Conservation (phyloP, 2,113 vertebrate species). For the Phycodurus eques region DNA sequence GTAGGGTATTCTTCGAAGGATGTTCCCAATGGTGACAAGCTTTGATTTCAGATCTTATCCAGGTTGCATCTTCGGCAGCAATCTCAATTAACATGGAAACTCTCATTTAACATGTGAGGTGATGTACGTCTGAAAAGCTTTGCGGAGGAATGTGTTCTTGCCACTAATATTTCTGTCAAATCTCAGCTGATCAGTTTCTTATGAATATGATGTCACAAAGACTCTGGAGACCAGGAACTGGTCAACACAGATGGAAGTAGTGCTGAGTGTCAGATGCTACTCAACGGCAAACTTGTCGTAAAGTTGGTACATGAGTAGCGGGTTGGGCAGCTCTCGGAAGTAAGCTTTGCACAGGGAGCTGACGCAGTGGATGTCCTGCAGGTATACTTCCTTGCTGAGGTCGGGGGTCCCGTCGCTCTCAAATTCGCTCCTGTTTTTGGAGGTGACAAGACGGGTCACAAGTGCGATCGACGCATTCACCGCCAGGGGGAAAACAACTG, state of each 20-base stretch:
- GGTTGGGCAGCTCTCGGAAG: slow-evolving; percentile 92
- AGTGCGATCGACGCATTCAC: not conserved
- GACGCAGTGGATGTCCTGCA: slow-evolving; percentile 95
- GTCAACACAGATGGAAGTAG: not conserved
- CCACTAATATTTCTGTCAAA: not conserved
- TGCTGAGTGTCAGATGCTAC: not conserved
- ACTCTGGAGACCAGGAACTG: not conserved
- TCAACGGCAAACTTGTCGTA: slow-evolving; percentile 91
- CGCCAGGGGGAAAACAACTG: not conserved
- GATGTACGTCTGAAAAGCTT: no score
- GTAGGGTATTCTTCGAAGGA: no score
- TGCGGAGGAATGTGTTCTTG: no score
- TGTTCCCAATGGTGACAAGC: no score
- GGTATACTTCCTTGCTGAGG: slow-evolving; percentile 81
- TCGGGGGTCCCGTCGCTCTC: slow-evolving; percentile 79
- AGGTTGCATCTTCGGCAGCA: no score
- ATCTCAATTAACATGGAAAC: no score
- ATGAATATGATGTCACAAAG: no score
- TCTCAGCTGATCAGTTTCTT: not conserved
- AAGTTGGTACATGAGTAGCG: slow-evolving; percentile 91
- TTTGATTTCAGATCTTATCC: no score
- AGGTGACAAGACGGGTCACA: not conserved
- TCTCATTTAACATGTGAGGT: no score
- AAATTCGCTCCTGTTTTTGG: slow-evolving; percentile 80
- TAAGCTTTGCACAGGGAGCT: slow-evolving; percentile 93